phyloP scores from a whole-genome alignment of 2,888 invertebrate genomes.

The Agrochola litura region DNA sequence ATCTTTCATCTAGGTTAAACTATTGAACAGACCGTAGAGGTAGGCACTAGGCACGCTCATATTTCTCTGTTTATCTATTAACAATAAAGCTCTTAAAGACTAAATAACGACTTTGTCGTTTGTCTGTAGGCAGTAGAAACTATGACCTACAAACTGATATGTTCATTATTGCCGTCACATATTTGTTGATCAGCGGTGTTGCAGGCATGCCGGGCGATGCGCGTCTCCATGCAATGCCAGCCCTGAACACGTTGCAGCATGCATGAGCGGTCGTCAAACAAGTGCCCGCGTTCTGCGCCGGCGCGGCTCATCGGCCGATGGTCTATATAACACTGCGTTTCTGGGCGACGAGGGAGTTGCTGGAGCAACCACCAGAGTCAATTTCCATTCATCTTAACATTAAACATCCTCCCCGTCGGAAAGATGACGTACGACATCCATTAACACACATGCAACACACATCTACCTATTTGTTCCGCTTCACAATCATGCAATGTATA shows the following conservation, averaged over 20 bases:
- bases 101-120: slow-evolving; percentile 84
- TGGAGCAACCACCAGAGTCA: slow-evolving; percentile 88
- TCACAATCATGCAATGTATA: slow-evolving; percentile 88
- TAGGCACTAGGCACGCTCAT: slow-evolving; percentile 80
- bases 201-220: slow-evolving; percentile 84
- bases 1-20: slow-evolving; percentile 9
- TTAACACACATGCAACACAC: slow-evolving; percentile 90
- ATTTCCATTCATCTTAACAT: slow-evolving; percentile 87
- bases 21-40: slow-evolving; percentile 56
- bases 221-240: slow-evolving; percentile 75
- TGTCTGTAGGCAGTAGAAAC: slow-evolving; percentile 73
- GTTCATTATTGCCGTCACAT: slow-evolving; percentile 84
- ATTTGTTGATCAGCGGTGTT: slow-evolving; percentile 71
- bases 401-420: slow-evolving; percentile 86
- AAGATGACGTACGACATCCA: slow-evolving; percentile 90
- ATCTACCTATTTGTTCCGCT: slow-evolving; percentile 86
- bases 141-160: slow-evolving; percentile 84
- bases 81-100: slow-evolving; percentile 77
- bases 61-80: slow-evolving; percentile 66
- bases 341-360: slow-evolving; percentile 85
- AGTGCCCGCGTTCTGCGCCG: slow-evolving; percentile 70
- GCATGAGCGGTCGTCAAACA: slow-evolving; percentile 66
- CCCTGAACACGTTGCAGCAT: slow-evolving; percentile 76
- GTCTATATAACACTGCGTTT: slow-evolving; percentile 87
- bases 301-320: slow-evolving; percentile 49